phyloP scores from a whole-genome alignment of 30 jellyfish, hydroid and myxozoan genomes.

The Pseudorhiza aurosa region DNA sequence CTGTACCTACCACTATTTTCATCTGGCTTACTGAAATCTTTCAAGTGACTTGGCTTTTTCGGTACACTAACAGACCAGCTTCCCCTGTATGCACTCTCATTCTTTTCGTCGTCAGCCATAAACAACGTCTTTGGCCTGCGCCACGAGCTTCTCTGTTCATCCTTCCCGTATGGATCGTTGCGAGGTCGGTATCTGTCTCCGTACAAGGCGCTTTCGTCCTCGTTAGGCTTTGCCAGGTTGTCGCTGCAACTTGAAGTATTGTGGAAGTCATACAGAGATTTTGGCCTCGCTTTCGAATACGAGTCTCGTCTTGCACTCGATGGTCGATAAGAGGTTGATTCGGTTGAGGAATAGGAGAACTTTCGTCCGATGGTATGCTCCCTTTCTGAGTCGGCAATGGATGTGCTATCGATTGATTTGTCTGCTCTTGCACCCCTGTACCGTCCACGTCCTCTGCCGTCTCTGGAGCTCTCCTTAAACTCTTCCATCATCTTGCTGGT shows the following conservation, averaged over 20 bases:
- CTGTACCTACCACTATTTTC: conserved; percentile 17
- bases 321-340: neutral
- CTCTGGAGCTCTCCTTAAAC: conserved; percentile 3
- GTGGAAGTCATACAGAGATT: conserved; percentile 43
- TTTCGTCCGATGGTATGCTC: conserved; percentile 17
- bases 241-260: conserved; percentile 16
- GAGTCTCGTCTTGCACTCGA: conserved; percentile 17
- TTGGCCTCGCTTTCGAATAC: conserved; percentile 46
- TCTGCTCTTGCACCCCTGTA: neutral
- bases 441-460: neutral
- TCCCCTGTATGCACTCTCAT: conserved; percentile 54
- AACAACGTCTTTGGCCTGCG: conserved; percentile 53
- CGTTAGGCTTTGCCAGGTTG: conserved; percentile 31
- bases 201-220: neutral
- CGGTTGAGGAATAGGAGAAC: neutral
- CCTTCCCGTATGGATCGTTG: conserved; percentile 7
- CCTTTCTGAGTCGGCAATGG: conserved; percentile 3
- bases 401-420: neutral
- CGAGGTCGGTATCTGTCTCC: conserved; percentile 53
- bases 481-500: neutral
- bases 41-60: conserved; percentile 51
- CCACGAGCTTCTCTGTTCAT: conserved; percentile 3
- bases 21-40: conserved; percentile 53
- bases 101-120: conserved; percentile 43
- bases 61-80: conserved; percentile 67